Conservation (phyloP, 2,113 vertebrate genomes). For the Chunga burmeisteri region DNA sequence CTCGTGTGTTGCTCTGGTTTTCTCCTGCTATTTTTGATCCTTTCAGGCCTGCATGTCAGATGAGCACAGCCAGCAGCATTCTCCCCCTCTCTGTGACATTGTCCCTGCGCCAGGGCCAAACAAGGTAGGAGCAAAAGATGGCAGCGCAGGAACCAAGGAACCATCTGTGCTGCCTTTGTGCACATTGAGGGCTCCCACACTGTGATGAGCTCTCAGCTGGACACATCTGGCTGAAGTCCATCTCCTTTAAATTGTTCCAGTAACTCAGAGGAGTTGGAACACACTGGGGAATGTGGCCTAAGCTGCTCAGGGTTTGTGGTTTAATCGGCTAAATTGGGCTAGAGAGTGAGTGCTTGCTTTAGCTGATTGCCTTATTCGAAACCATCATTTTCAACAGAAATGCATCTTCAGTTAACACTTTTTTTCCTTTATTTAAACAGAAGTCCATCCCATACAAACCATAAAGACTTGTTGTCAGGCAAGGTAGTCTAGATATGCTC, state of each 20-base stretch:
- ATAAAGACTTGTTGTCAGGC: neutral
- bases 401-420: neutral
- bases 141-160: neutral
- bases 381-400: neutral
- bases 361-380: neutral
- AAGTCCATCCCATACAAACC: neutral
- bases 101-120: neutral
- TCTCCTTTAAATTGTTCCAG: constrained; percentile 28
- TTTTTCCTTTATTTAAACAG: neutral
- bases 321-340: constrained; percentile 34
- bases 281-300: constrained; percentile 8
- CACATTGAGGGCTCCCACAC: neutral
- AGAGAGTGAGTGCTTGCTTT: neutral
- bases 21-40: neutral
- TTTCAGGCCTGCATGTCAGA: neutral
- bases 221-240: constrained; percentile 36
- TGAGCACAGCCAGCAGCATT: neutral
- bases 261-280: constrained; percentile 42
- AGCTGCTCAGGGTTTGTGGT: constrained; percentile 44
- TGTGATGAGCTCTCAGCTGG: constrained; percentile 4
- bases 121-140: neutral
- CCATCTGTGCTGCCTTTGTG: constrained; percentile 43
- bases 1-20: neutral
- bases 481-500: neutral
- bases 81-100: neutral